Evolutionary conservation across 2,888 invertebrate species (phyloP).

Genomic region (Xanthia togata): DNA sequence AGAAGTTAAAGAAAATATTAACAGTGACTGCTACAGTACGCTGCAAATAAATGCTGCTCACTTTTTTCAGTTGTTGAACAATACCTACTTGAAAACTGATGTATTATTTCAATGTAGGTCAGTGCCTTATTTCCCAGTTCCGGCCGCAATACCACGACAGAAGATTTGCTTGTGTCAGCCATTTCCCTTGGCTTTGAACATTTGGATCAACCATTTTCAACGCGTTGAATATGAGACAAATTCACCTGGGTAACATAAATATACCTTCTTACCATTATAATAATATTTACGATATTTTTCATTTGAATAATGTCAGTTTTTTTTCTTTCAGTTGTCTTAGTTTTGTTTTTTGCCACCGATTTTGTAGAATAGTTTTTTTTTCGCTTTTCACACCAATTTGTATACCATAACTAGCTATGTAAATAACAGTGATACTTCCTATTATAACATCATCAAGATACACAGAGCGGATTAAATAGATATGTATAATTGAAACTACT

Average conservation of each 20-base stretch:
- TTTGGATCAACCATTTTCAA: slow-evolving; percentile 25
- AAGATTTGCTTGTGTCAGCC: slow-evolving; percentile 41
- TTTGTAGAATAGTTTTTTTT: no score
- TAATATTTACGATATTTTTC: background rate
- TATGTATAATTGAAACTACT: no score
- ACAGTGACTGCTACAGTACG: background rate
- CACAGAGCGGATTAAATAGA: no score
- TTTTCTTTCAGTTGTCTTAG: no score
- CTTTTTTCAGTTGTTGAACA: slow-evolving; percentile 14
- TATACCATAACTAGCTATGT: no score
- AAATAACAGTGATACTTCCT: no score
- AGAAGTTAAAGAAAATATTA: background rate
- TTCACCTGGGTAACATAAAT: no score
- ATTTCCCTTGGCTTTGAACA: slow-evolving; percentile 30
- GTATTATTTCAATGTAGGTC: slow-evolving; percentile 46
- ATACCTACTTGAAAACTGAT: slow-evolving; percentile 29
- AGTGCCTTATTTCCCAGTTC: slow-evolving; percentile 21
- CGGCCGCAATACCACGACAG: slow-evolving; percentile 6
- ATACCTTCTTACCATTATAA: background rate
- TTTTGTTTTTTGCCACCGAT: no score
- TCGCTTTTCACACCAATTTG: no score
- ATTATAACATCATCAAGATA: no score
- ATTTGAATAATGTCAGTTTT: background rate
- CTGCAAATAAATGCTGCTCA: background rate
- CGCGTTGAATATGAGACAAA: slow-evolving; percentile 1